Evolutionary conservation across 2,888 invertebrate genomes (phyloP), one percentile per base, ranked within the genome.

Genomic region (Clepsis dumicolana): DNA sequence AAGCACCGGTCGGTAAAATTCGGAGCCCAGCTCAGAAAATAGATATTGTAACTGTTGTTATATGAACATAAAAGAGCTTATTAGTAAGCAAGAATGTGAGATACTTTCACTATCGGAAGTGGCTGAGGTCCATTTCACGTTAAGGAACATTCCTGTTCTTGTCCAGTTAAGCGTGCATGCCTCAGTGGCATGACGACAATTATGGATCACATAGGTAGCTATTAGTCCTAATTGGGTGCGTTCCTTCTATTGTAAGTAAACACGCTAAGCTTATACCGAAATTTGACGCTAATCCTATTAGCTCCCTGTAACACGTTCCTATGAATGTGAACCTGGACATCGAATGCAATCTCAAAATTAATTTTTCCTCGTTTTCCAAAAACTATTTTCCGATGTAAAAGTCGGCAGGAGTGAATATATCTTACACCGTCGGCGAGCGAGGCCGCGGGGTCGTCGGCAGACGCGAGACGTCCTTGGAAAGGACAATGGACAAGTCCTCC

Each of bases 391-490:
- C 64, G 25, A 50, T 41, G 38, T 35, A 57, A 61, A 57, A 62
- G 56, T 64, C 63, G 50, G 57, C 38, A 29, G 64, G 38, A 60
- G 64, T 60, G 32, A 54, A 69, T 64, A 69, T 56, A 64, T 60
- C 64, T 48, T 44, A 59, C 54, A 8, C n/a, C n/a, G 44, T 56
- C 66, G 60, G 4, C 21, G 50, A 29, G 60, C 54, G 72, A 72
- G 70, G 79, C 72, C 75, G 75, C 77, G 75, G 78, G 81, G 81
- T 78, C 79, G 75, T 76, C 77, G 79, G 74, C 75, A 78, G 76
- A 74, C 80, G 75, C 75, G 80, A 82, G 84, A 78, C 77, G 88
- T 86, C 90, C 90, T 90, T 90, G 87, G 80, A 75, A 85, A 89
- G 88, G 90, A 84, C 89, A 77, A 74, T 62, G 73, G 73, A 75